Base-by-base conservation (phyloP, 2,888 invertebrate genomes). In the Caenorhabditis virilis region DNA sequence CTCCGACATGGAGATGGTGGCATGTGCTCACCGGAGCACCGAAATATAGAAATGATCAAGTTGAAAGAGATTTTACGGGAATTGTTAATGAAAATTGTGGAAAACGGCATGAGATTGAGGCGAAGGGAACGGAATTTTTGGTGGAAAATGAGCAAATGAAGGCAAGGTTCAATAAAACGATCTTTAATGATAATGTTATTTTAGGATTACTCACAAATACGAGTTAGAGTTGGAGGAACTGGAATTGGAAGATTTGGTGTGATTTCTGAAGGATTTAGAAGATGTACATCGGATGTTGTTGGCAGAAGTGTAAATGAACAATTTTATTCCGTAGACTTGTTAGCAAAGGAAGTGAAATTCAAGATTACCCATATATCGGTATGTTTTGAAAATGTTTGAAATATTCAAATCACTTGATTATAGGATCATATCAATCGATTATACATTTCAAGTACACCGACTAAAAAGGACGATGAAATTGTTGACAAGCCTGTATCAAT, bases 1-100 rank as follows among this genome's bases (percentile, higher is more conserved):
- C 62, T n/a, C 53, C 59, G 9, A 42, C 42, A 4, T 73, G 74
- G 76, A 52, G 76, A 51, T 76, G 76, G 76, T 76, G 74, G 71
- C 74, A 76, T 54, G 47, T 73, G 4, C 39, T 76, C 20, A 71
- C 70, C 3, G 76, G 76, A 22, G 48, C 69, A 16, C 76, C 76
- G 6, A 64, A 60, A 41, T 58, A 59, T 30, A 58, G 52, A 22
- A 56, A 61, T 16, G 42, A 59, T 39, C 51, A 55, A 9, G 68
- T 59, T 64, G 9, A 36, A 30, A 23, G 33, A 36, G 73, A 76
- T 49, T 76, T 56, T 41, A 72, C 73, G 2, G 57, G 62, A 25
- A 67, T 76, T 20, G 58, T 66, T 9, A 76, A 76, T 56, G 72
- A 68, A 16, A 70, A 66, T 13, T 76, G 76, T 41, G 76, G 76